Conservation (phyloP, 2,113 vertebrate species). For the Chaetodon auriga region DNA sequence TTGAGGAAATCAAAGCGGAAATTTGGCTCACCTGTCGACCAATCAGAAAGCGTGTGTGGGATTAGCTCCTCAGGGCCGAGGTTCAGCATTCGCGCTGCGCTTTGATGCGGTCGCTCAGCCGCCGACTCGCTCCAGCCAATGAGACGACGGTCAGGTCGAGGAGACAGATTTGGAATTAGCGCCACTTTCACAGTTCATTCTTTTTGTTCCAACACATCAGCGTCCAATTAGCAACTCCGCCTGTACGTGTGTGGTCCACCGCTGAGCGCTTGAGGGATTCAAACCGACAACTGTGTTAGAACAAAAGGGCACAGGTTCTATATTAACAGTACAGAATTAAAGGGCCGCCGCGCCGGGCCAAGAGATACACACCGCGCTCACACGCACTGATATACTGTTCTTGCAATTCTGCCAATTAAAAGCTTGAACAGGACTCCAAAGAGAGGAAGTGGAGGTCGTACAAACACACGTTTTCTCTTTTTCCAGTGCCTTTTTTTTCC, state of each 20-base stretch:
- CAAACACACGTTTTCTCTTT: constrained; percentile 1
- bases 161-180: not conserved
- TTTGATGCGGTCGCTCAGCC: no score
- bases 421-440: not conserved
- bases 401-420: constrained; percentile 8
- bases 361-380: not conserved
- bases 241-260: constrained; percentile 4
- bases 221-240: not conserved
- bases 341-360: constrained; percentile 1
- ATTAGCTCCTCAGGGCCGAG: no score
- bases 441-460: not conserved
- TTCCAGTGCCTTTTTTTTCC: not conserved
- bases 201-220: constrained; percentile 1
- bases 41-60: no score
- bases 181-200: not conserved
- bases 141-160: not conserved
- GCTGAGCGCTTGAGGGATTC: not conserved
- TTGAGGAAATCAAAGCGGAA: no score
- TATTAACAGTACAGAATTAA: not conserved
- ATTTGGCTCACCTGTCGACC: no score
- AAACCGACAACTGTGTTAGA: not conserved
- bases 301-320: not conserved
- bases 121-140: no score
- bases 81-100: no score
- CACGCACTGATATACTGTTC: not conserved